A percentile compares a stretch with the other conserved stretches of the same genome.
These are phyloP conservation scores for Sepioteuthis lessoniana DNA, from an alignment of 2,888 invertebrate genomes.

Conservation along the genomic window DNA sequence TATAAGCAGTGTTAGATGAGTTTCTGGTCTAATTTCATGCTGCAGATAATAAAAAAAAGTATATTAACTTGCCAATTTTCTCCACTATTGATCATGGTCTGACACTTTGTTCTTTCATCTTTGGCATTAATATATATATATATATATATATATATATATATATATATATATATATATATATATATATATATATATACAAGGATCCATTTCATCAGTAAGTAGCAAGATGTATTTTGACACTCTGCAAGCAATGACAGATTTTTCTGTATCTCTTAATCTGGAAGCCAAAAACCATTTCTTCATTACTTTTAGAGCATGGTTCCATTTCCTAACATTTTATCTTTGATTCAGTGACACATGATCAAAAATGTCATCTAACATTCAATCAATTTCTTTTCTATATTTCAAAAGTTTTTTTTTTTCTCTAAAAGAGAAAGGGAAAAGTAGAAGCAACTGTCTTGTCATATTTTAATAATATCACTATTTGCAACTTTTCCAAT, in stretches of 20 bases:
- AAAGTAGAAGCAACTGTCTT: background rate
- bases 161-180: too few species aligned
- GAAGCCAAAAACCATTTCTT: background rate
- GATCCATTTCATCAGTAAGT: background rate
- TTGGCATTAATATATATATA: constrained; percentile 2
- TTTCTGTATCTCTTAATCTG: background rate
- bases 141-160: too few species aligned
- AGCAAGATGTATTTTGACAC: background rate
- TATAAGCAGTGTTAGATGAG: background rate
- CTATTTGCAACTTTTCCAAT: too few species aligned
- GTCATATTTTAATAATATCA: too few species aligned
- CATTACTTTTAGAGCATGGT: background rate
- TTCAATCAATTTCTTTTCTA: background rate
- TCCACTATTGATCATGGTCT: background rate
- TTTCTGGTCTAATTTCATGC: constrained; percentile 6
- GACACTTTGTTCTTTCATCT: background rate
- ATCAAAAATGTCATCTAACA: background rate
- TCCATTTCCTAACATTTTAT: background rate
- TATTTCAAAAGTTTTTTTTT: background rate
- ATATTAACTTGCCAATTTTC: constrained; percentile 6
- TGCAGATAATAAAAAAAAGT: background rate
- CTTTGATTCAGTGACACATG: background rate
- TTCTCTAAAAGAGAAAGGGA: background rate
- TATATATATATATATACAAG: too few species aligned
- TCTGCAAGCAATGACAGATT: constrained; percentile 13